Conservation (phyloP, 2,797 vertebrate species). For the Enteromius mattozi region DNA sequence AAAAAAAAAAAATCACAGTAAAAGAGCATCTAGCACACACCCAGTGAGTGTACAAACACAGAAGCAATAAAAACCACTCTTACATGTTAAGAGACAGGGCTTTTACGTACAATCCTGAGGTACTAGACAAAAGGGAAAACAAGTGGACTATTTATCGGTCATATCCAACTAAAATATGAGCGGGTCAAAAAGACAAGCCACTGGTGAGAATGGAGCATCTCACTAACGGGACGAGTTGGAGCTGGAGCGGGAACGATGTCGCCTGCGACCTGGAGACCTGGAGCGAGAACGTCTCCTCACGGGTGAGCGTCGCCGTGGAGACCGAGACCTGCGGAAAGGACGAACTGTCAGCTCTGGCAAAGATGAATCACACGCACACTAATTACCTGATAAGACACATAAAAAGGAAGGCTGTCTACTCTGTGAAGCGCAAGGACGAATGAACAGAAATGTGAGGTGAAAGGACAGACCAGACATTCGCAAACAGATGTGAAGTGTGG, state of each 20-base stretch:
- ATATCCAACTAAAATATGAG: background rate
- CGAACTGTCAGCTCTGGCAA: background rate
- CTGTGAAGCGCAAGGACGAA: background rate
- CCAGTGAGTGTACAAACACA: background rate
- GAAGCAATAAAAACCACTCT: background rate
- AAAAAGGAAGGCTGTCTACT: background rate
- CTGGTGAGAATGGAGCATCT: conserved; percentile 2
- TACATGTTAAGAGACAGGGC: background rate
- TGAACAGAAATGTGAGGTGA: background rate
- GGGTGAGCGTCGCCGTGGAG: conserved; percentile 90
- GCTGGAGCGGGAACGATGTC: conserved; percentile 95
- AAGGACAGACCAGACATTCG: background rate
- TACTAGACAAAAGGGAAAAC: conserved; percentile 12
- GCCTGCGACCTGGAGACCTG: conserved; percentile 90
- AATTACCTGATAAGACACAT: conserved; percentile 33
- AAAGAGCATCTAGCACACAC: conserved; percentile 21
- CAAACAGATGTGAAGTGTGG: background rate
- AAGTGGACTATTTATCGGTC: background rate
- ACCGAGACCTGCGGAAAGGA: conserved; percentile 83
- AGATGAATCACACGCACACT: background rate
- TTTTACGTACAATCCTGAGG: background rate
- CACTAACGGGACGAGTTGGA: conserved; percentile 96
- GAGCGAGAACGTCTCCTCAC: conserved; percentile 88
- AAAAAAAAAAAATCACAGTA: background rate
- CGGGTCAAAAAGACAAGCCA: background rate